phyloP scores from a whole-genome alignment of 2,113 vertebrate genomes.

The Otolemur garnettii region DNA sequence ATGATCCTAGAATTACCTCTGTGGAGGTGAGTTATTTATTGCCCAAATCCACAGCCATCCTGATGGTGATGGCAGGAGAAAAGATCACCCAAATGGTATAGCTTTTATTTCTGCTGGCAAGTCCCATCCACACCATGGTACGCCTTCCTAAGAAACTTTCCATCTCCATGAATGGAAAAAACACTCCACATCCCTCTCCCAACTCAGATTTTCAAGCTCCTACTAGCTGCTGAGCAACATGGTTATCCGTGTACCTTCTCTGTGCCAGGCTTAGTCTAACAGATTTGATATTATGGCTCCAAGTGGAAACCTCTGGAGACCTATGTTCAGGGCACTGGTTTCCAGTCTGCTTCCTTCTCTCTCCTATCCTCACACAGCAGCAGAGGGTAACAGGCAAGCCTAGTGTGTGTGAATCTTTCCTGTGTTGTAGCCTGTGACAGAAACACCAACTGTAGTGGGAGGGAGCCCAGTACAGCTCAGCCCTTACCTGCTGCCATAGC shows the following conservation, averaged over 20 bases:
- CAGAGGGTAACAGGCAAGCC: background rate
- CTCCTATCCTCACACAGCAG: background rate
- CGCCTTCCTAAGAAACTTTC: background rate
- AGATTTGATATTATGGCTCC: background rate
- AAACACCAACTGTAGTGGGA: background rate
- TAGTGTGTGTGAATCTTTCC: background rate
- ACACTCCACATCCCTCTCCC: background rate
- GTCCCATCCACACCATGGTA: background rate
- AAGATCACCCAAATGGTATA: background rate
- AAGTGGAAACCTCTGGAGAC: background rate
- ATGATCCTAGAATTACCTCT: background rate
- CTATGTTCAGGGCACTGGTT: background rate
- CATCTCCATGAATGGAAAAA: background rate
- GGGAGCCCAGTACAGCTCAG: background rate
- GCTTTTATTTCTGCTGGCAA: background rate
- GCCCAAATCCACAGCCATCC: background rate
- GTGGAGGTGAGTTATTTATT: background rate
- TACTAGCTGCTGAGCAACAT: background rate
- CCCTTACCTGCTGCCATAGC: constrained; percentile 42
- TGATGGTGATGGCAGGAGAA: background rate
- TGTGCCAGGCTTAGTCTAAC: background rate
- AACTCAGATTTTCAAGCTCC: background rate
- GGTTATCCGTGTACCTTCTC: background rate
- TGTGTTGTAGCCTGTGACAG: background rate
- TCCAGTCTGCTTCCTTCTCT: background rate